phyloP scores from a whole-genome alignment of 1,140 invertebrate species.

The Ceratina calcarata region DNA sequence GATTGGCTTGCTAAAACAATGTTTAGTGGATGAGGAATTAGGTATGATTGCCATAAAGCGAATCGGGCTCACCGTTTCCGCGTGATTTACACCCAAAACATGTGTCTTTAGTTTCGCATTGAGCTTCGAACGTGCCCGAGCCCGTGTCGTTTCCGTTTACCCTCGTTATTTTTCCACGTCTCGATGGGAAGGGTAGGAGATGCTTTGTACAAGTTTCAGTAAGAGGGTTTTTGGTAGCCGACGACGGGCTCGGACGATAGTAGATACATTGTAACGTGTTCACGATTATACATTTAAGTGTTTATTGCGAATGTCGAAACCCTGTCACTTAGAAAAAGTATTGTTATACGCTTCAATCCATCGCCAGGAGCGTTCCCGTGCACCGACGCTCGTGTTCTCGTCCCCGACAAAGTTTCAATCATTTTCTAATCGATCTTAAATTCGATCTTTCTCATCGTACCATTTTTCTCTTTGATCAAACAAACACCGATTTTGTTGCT shows the following conservation, averaged over 20 bases:
- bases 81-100: conserved; percentile 75
- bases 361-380: not conserved
- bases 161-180: conserved; percentile 7
- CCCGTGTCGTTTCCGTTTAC: conserved; percentile 42
- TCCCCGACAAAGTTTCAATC: conserved; percentile 3
- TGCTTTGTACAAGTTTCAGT: conserved; percentile 5
- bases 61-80: conserved; percentile 1
- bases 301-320: conserved; percentile 75
- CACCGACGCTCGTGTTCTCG: not conserved
- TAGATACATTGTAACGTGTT: conserved; percentile 71
- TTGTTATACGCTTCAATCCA: conserved; percentile 34
- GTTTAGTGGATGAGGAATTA: not conserved
- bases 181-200: conserved; percentile 1
- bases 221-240: conserved; percentile 22
- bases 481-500: not conserved
- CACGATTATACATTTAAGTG: conserved; percentile 77
- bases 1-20: not conserved
- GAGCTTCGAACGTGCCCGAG: conserved; percentile 56
- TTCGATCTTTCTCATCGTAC: no score
- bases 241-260: conserved; percentile 61
- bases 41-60: not conserved
- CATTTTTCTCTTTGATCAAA: not conserved
- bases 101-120: conserved; percentile 65
- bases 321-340: conserved; percentile 69
- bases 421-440: no score